Evolutionary conservation across 2,888 invertebrate genomes (phyloP).

Genomic region (Sepioteuthis lessoniana): DNA sequence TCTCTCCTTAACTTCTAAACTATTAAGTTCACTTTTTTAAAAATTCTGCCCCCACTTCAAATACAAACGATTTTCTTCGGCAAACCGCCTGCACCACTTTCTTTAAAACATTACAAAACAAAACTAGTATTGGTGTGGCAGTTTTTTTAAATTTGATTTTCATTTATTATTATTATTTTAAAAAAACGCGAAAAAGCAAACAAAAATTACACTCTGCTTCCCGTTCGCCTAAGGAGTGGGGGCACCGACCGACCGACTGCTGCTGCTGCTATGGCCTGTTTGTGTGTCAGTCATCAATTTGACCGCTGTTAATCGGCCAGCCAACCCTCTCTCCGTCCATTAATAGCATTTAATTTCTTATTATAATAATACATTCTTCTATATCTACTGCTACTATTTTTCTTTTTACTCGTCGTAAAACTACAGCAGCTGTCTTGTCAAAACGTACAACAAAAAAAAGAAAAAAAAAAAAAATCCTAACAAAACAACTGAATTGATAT

Average conservation of each 20-base stretch:
- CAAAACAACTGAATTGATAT: not conserved
- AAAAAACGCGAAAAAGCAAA: too few relatives aligned
- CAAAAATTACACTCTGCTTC: not conserved
- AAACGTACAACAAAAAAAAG: not conserved
- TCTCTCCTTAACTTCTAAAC: not conserved
- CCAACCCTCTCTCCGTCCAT: not conserved
- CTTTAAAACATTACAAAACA: too few relatives aligned
- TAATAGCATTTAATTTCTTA: not conserved
- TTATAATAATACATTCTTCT: not conserved
- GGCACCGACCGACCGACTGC: not conserved
- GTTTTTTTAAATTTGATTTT: too few relatives aligned
- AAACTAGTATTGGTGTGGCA: too few relatives aligned
- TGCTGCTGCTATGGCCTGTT: not conserved
- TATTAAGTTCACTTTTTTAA: not conserved
- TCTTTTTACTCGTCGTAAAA: not conserved
- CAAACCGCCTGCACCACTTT: not conserved
- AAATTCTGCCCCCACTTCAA: not conserved
- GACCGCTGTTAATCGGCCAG: slow-evolving; percentile 6
- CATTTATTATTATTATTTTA: too few relatives aligned
- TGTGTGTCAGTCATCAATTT: not conserved
- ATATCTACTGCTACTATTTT: not conserved
- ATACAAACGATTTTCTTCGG: not conserved
- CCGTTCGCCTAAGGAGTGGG: not conserved
- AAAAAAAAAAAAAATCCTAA: not conserved
- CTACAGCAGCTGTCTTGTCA: not conserved